Base-by-base conservation (phyloP, 2,888 invertebrate species). In the Junonia oenone region DNA sequence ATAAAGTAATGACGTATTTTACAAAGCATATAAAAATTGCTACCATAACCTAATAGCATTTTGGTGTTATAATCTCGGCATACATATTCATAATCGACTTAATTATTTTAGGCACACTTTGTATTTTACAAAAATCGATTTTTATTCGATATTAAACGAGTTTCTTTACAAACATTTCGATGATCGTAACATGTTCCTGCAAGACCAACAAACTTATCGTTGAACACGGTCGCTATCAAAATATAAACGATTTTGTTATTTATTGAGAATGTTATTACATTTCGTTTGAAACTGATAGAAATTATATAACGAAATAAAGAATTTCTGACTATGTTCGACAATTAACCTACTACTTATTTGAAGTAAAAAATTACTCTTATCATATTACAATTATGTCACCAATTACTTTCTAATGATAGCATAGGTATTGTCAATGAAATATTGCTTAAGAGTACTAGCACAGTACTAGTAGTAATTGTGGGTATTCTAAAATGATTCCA, bases 51-150 rank as follows among this genome's bases (percentile, higher is more conserved):
- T 68, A 63, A 75, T 76, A 81, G 67, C 67, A 73, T 83, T 84
- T 86, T 86, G 86, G 86, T 84, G 81, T 83, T 73, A 75, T 83
- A 85, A 86, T 85, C 82, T 83, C 83, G 78, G 73, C 69, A 72
- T 71, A 62, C 54, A 59, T 67, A 68, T 55, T 59, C 59, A 51
- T 51, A 13, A 59, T 62, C 57, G 56, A 63, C 45, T 57, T 57
- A 61, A 53, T 61, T 63, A 65, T 59, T 68, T 69, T 68, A 76
- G 75, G 75, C 73, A 72, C 72, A 65, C 46, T 33, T 49, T 52
- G 48, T 54, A 53, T 56, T 50, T 46, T 51, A 56, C 57, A 56
- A 50, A 46, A 52, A 22, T n/a, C n/a, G 6, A 9, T 17, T 22
- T 13, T 54, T 54, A 17, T 48, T 48, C 40, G 26, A 26, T 26